phyloP scores from a whole-genome alignment of 2,888 invertebrate species.

The Sepiola atlantica region DNA sequence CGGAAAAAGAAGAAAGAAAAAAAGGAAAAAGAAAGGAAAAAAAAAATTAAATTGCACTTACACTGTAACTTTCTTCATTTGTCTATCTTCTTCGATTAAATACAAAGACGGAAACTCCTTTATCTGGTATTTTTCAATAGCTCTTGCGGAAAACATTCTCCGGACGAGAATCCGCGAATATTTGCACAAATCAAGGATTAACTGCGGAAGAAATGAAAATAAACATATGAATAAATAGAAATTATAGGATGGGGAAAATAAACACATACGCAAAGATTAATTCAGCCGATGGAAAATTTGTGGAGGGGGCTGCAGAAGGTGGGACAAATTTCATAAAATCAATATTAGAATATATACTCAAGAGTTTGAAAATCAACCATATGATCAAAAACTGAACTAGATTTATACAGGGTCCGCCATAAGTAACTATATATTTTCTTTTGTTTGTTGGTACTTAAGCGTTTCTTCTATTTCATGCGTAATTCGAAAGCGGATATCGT shows the following conservation, averaged over 20 bases:
- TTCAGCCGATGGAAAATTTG: neutral
- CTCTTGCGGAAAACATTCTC: slow-evolving; percentile 59
- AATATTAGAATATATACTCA: neutral
- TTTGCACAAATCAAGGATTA: slow-evolving; percentile 65
- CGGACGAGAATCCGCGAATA: slow-evolving; percentile 60
- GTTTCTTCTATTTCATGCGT: too few species aligned
- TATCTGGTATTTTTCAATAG: slow-evolving; percentile 65
- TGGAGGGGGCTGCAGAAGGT: neutral
- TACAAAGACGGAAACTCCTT: slow-evolving; percentile 66
- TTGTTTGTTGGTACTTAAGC: too few species aligned
- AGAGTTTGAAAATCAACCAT: neutral
- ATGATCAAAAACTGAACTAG: neutral
- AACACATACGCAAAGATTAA: neutral
- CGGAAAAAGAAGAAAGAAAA: neutral
- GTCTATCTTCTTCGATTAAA: slow-evolving; percentile 64
- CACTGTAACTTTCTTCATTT: slow-evolving; percentile 63
- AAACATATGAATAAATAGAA: neutral
- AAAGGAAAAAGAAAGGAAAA: neutral
- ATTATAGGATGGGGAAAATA: neutral
- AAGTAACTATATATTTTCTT: too few species aligned
- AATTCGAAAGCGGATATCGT: too few species aligned
- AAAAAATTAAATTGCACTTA: slow-evolving; percentile 52
- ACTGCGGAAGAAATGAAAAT: slow-evolving; percentile 56
- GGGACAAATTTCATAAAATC: neutral
- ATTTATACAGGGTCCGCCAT: neutral